Base-by-base conservation (phyloP, 2,888 invertebrate genomes). In the Polymixis flavicincta region DNA sequence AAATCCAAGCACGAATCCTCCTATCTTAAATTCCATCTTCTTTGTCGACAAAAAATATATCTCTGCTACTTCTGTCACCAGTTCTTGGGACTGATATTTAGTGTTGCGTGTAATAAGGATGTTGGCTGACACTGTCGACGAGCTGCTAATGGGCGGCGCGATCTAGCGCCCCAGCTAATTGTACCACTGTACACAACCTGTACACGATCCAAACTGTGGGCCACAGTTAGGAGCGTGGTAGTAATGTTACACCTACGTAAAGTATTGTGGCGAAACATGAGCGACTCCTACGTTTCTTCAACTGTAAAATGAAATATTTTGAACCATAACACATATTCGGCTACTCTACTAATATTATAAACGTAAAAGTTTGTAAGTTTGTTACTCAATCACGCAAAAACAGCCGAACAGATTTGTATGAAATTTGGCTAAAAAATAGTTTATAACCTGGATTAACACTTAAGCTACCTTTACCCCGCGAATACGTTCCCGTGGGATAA, bases 71-170 rank as follows among this genome's bases (percentile, higher is more conserved):
- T 77, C 54, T 55, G 60, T 25, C 8, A 48, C 19, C 28, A 25
- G 11, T 54, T 70, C 19, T n/a, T 25, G 48, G 45, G 14, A 25
- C 28, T 17, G 25, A 42, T 63, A 48, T 57, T 59, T 71, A 63
- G 22, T 8, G 28, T 25, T 50, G 66, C 67, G 67, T 73, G 19
- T 75, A 65, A 78, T 64, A 64, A 66, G 71, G 61, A 75, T 77
- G 80, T 85, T 66, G 71, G 61, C 65, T 17, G 57, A 72, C 77
- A 19, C 54, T 32, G 54, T 14, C 57, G 52, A 73, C 57, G 54
- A 70, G 55, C 68, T 37, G 32, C 59, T 81, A 81, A 81, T 82
- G 66, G 70, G 69, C 48, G 72, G 32, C 19, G n/a, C 61, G 32
- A 68, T 28, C 66, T 66, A 54, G 61, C 32, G 28, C 37, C 19